A percentile compares a stretch with the other conserved stretches of the same genome.
These are phyloP conservation scores for Pentamera pediparva DNA, from an alignment of 53 echinoderm and acorn worm genomes.

Conservation along the genomic window DNA sequence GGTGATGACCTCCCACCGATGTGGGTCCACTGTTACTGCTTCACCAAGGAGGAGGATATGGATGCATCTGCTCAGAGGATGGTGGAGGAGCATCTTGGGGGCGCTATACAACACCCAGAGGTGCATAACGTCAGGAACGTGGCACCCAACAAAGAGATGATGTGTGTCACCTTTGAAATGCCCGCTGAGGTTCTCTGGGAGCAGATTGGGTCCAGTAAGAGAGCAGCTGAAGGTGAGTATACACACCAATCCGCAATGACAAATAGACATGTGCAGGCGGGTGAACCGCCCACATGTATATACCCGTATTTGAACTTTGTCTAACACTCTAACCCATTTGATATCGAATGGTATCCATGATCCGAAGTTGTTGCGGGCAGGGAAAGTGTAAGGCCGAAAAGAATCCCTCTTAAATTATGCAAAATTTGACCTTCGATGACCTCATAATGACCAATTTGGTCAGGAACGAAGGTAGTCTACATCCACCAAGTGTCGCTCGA, in stretches of 20 bases:
- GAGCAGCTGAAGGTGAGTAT: neutral
- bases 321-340: too few species aligned
- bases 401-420: too few species aligned
- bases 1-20: constrained; percentile 40
- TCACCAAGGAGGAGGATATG: constrained; percentile 68
- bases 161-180: constrained; percentile 75
- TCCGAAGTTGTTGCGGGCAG: too few species aligned
- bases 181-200: constrained; percentile 54
- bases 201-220: neutral
- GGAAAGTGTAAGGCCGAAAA: too few species aligned
- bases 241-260: neutral
- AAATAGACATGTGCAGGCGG: too few species aligned
- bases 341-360: too few species aligned
- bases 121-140: constrained; percentile 89
- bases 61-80: constrained; percentile 47
- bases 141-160: constrained; percentile 98
- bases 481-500: too few species aligned
- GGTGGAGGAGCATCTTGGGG: constrained; percentile 29
- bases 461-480: too few species aligned
- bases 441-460: too few species aligned
- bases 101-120: neutral
- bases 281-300: too few species aligned
- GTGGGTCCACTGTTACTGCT: constrained; percentile 79
- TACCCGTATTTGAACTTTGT: too few species aligned
- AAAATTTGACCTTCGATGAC: too few species aligned